Conservation (phyloP, 2,888 invertebrate species). For the Noctua fimbriata region DNA sequence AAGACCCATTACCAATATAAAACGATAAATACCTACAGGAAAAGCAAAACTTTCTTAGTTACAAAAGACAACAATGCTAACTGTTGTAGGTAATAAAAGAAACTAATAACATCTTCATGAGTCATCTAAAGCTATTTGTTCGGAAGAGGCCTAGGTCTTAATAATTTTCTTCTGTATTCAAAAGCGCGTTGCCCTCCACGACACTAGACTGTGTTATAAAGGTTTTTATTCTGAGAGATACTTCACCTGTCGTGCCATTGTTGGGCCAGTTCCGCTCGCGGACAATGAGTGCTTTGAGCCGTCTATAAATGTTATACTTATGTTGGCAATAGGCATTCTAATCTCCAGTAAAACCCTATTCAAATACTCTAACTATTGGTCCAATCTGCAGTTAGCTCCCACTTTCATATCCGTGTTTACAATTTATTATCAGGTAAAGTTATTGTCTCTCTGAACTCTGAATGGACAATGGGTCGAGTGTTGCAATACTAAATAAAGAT, state of each 20-base stretch:
- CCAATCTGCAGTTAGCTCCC: background rate
- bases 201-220: conserved; percentile 55
- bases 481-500: background rate
- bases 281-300: conserved; percentile 46
- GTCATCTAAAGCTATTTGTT: conserved; percentile 26
- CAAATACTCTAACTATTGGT: conserved; percentile 12
- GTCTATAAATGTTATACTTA: conserved; percentile 12
- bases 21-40: background rate
- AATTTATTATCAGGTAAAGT: conserved; percentile 2
- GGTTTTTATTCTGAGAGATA: conserved; percentile 63
- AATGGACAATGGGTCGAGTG: background rate
- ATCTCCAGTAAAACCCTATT: conserved; percentile 1
- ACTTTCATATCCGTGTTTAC: conserved; percentile 34
- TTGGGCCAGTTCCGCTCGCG: conserved; percentile 44
- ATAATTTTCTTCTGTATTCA: conserved; percentile 36
- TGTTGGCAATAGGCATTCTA: conserved; percentile 29
- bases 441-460: background rate
- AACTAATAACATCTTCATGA: conserved; percentile 24
- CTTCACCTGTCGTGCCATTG: conserved; percentile 66
- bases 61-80: background rate
- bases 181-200: conserved; percentile 16
- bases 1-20: background rate
- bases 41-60: background rate
- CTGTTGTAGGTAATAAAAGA: background rate
- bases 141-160: conserved; percentile 19